Evolutionary conservation across 1,140 invertebrate species (phyloP).

Genomic region (Argopecten irradians): DNA sequence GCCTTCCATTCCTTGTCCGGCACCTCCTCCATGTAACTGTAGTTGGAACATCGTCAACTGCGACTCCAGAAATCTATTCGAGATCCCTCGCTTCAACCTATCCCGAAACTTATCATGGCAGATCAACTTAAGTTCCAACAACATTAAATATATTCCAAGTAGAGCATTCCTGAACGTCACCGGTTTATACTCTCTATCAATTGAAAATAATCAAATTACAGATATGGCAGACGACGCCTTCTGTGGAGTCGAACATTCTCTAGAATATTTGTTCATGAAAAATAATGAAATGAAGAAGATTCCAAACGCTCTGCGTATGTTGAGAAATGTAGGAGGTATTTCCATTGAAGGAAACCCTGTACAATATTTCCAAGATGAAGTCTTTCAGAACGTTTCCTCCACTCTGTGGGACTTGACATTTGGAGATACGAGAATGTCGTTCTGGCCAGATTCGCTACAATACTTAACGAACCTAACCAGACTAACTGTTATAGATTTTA

Average conservation of each 20-base stretch:
- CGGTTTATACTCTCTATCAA: neutral
- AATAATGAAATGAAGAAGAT: neutral
- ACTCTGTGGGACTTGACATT: neutral
- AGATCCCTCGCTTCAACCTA: neutral
- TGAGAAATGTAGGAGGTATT: neutral
- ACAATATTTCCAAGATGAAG: neutral
- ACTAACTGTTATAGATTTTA: neutral
- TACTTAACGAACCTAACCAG: neutral
- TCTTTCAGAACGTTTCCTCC: neutral
- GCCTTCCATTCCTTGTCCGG: neutral
- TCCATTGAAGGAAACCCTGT: neutral
- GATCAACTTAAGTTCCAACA: neutral
- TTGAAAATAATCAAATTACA: neutral
- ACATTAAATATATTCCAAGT: neutral
- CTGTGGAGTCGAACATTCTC: neutral
- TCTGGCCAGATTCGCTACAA: neutral
- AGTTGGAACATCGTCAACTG: neutral
- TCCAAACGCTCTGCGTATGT: neutral
- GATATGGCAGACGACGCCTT: neutral
- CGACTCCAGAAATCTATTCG: neutral
- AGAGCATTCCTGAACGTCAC: neutral
- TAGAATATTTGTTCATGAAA: neutral
- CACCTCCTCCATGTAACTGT: neutral
- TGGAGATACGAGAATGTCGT: neutral
- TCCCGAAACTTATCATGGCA: neutral